Conservation (phyloP, 2,888 invertebrate species). For the Zygaena filipendulae region DNA sequence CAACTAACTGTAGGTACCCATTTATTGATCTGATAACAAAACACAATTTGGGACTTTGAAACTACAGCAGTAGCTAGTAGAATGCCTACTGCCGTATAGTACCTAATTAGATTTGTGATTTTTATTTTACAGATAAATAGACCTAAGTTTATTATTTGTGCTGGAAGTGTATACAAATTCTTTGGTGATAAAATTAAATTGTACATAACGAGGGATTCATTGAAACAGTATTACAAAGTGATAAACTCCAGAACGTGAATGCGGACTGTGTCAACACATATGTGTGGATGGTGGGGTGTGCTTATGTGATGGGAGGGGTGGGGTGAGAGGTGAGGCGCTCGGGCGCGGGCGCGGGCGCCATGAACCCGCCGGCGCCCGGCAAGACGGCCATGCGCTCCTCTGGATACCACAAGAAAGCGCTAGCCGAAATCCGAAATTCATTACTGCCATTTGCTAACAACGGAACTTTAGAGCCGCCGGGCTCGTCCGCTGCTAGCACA, state of each 20-base stretch:
- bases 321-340: constrained; percentile 66
- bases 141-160: no score
- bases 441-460: constrained; percentile 83
- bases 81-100: no score
- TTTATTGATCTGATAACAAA: no score
- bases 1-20: constrained; percentile 18
- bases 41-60: no score
- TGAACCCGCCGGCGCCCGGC: constrained; percentile 73
- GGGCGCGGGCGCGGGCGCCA: constrained; percentile 61
- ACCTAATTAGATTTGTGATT: no score
- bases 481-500: constrained; percentile 81
- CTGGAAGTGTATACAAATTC: no score
- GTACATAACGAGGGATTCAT: no score
- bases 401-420: constrained; percentile 88
- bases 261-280: constrained; percentile 32
- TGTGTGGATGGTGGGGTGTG: constrained; percentile 36
- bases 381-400: constrained; percentile 76
- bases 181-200: no score
- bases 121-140: no score
- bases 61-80: no score
- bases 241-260: no score
- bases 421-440: constrained; percentile 87
- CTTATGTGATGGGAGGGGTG: constrained; percentile 61
- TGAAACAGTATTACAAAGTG: no score
- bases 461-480: constrained; percentile 69